These are phyloP conservation scores for Bos indicus DNA, from an alignment of 2,113 vertebrate genomes.

Conservation along the genomic window DNA sequence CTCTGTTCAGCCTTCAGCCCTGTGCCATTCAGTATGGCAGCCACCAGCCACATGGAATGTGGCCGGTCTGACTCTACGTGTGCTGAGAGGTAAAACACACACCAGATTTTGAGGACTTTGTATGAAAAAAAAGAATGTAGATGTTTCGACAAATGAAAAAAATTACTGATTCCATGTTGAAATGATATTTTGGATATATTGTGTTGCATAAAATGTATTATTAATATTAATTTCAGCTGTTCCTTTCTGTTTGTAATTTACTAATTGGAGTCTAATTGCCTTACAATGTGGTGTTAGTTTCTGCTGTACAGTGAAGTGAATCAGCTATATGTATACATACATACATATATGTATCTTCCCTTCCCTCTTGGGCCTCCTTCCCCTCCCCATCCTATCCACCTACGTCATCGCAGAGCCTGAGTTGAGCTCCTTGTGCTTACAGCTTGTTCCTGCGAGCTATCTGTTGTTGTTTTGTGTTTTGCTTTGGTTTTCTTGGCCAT, in stretches of 20 bases:
- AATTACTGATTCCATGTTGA: not conserved
- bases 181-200: not conserved
- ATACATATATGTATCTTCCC: not conserved
- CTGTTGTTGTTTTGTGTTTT: not conserved
- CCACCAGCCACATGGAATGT: not conserved
- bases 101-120: not conserved
- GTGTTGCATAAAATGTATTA: not conserved
- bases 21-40: rapidly evolving
- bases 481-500: not conserved
- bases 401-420: rapidly evolving
- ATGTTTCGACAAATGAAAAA: too few species aligned
- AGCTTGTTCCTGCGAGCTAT: not conserved
- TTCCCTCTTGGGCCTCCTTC: not conserved
- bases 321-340: not conserved
- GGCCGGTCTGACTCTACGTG: rapidly evolving
- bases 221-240: not conserved
- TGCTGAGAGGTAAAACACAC: not conserved
- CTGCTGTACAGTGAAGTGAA: not conserved
- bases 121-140: not conserved
- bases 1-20: not conserved
- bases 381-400: not conserved
- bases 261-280: not conserved
- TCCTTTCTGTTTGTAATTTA: not conserved
- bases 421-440: not conserved
- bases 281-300: not conserved